Base-by-base conservation (phyloP, 2,113 vertebrate genomes). In the Brachypteracias leptosomus region DNA sequence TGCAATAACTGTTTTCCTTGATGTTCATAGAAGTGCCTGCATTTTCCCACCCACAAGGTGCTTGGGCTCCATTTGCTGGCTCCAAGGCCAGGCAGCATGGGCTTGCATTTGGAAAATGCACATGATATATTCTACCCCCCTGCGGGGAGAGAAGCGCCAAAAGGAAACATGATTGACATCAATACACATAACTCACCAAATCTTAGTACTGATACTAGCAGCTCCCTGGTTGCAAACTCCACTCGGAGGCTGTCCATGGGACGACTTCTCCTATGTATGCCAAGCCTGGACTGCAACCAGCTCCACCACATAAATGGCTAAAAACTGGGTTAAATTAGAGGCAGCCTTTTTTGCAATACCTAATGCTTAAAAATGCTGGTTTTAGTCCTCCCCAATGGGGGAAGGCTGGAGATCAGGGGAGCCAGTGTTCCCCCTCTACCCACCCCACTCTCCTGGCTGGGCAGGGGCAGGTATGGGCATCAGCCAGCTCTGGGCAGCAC, bases 241-340 rank as follows among this genome's bases (percentile, higher is more conserved):
- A 42, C 19, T 36, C 13, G 3, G 46, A 55, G 26, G 40, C 5
- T 81, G 35, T 63, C 33, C 9, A 2, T 7, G 57, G 88, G 52
- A 58, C 0, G 7, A 22, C 35, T 75, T 75, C 68, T 84, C 35
- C 52, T 38, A 0, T 1, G 0, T 10, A 26, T 4, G 24, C 44
- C 31, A n/a, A 70, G 49, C n/a, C 71, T 66, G 51, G 47, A 28
- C 59, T 31, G 46, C 40, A 79, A 26, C 13, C 13, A 46, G 17
- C 49, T 88, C 71, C 33, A 63, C 33, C 22, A 76, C 44, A 84
- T 17, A 66, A 58, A 47, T 16, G 47, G 10, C 8, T 68, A 42
- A 75, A 22, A 49, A 16, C 19, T 20, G 36, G 46, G 5, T 33
- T 16, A 66, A 85, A 79, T 2, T 17, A 79, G 47, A 85, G 28